A percentile compares a stretch with the other conserved stretches of the same genome.
Conservation (phyloP, 2,888 invertebrate genomes). For the Celastrina argiolus region DNA sequence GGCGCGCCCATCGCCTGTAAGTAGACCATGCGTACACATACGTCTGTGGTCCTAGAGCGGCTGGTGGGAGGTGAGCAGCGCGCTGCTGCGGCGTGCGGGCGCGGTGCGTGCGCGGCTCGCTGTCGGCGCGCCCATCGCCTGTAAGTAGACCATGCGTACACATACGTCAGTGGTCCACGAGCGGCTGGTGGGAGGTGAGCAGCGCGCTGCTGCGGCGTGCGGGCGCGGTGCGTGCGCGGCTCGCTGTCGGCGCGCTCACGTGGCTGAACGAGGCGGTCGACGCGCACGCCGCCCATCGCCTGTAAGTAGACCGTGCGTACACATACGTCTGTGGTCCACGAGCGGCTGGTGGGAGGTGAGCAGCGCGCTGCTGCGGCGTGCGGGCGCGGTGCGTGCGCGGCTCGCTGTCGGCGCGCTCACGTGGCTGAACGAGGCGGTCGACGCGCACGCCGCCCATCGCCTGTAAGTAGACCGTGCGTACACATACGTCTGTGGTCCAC, state of each 20-base stretch:
- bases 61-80: too few relatives aligned
- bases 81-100: too few relatives aligned
- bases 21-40: too few relatives aligned
- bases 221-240: slow-evolving; percentile 74
- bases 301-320: slow-evolving; percentile 51
- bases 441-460: slow-evolving; percentile 66
- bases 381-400: slow-evolving; percentile 76
- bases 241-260: slow-evolving; percentile 72
- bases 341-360: slow-evolving; percentile 79
- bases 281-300: slow-evolving; percentile 58
- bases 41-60: too few relatives aligned
- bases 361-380: slow-evolving; percentile 71
- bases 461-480: too few relatives aligned
- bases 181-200: slow-evolving; percentile 79
- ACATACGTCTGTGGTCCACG: slow-evolving; percentile 81
- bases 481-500: too few relatives aligned
- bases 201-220: slow-evolving; percentile 74
- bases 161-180: too few relatives aligned
- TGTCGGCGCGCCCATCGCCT: too few relatives aligned
- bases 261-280: slow-evolving; percentile 84
- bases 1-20: too few relatives aligned
- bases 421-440: slow-evolving; percentile 83
- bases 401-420: slow-evolving; percentile 73
- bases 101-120: too few relatives aligned
- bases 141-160: too few relatives aligned